These are phyloP conservation scores for Platysternon megacephalum DNA, from an alignment of 2,113 vertebrate genomes.

Conservation along the genomic window DNA sequence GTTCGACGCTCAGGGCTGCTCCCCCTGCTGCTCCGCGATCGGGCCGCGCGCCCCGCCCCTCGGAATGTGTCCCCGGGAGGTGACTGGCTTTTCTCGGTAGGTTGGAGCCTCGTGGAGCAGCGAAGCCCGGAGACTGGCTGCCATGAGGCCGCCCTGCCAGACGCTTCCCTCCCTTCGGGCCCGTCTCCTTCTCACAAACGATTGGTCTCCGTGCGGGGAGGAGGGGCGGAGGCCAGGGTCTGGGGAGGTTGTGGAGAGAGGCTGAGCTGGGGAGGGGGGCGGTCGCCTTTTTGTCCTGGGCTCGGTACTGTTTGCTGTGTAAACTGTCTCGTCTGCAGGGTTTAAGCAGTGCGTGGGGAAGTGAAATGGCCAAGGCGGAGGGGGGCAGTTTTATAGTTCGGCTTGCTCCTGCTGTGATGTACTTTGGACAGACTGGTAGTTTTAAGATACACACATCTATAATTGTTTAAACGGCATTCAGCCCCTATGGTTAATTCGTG, in stretches of 20 bases:
- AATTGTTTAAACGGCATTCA: accelerated
- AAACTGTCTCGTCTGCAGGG: neutral
- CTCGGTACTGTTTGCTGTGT: neutral
- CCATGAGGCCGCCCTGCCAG: neutral
- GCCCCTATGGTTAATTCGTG: accelerated
- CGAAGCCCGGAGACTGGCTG: neutral
- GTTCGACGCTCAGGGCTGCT: neutral
- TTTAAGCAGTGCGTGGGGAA: neutral
- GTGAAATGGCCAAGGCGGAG: neutral
- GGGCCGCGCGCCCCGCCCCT: neutral
- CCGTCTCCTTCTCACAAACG: neutral
- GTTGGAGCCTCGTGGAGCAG: neutral
- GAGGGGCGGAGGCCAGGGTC: neutral
- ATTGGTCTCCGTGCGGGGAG: neutral
- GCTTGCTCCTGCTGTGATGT: neutral
- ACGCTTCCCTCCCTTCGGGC: neutral
- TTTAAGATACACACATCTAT: neutral
- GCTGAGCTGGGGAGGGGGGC: neutral
- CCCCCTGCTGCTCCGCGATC: accelerated
- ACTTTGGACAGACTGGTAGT: neutral
- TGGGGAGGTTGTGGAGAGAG: too few species aligned
- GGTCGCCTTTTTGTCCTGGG: neutral
- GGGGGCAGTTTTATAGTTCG: neutral
- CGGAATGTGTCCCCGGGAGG: too few species aligned
- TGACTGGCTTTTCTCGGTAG: too few species aligned